Percentiles rank a stretch among this genome's conserved stretches.
phyloP scores from a whole-genome alignment of 1,140 invertebrate species.

The Telenomus remus region DNA sequence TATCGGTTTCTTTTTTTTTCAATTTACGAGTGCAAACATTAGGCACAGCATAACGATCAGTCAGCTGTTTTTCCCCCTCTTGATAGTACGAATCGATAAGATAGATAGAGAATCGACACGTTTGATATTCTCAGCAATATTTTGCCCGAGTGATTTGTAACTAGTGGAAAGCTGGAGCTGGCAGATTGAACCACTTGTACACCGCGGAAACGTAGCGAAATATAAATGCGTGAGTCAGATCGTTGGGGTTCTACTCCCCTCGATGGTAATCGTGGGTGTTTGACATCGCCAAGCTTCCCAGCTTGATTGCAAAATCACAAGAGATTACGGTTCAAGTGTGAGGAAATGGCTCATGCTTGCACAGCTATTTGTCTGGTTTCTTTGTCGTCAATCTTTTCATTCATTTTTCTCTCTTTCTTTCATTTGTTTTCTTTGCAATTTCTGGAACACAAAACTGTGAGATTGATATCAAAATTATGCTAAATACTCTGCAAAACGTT shows the following conservation, averaged over 20 bases:
- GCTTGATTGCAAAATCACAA: constrained; percentile 53
- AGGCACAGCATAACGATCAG: too few species aligned
- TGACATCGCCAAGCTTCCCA: constrained; percentile 62
- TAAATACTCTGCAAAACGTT: too few species aligned
- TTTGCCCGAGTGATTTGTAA: too few species aligned
- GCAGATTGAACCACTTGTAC: constrained; percentile 56
- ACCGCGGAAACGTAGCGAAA: constrained; percentile 13
- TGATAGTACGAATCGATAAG: too few species aligned
- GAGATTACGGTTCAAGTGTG: constrained; percentile 17
- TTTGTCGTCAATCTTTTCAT: background rate
- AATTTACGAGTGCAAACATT: too few species aligned
- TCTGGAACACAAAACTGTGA: too few species aligned
- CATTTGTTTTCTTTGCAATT: too few species aligned
- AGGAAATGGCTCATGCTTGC: constrained; percentile 10
- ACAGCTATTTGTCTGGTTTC: background rate
- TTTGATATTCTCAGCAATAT: too few species aligned
- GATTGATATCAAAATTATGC: too few species aligned
- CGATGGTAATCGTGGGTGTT: constrained; percentile 65
- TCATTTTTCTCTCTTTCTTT: background rate
- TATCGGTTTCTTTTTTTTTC: too few species aligned
- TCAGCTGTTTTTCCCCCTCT: too few species aligned
- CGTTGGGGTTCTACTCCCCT: constrained; percentile 37
- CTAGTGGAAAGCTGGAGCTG: constrained; percentile 30
- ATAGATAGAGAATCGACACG: too few species aligned
- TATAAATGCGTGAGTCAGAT: constrained; percentile 27